These are phyloP conservation scores for Eristalinus aeneus DNA, from an alignment of 2,888 invertebrate genomes.

Conservation along the genomic window DNA sequence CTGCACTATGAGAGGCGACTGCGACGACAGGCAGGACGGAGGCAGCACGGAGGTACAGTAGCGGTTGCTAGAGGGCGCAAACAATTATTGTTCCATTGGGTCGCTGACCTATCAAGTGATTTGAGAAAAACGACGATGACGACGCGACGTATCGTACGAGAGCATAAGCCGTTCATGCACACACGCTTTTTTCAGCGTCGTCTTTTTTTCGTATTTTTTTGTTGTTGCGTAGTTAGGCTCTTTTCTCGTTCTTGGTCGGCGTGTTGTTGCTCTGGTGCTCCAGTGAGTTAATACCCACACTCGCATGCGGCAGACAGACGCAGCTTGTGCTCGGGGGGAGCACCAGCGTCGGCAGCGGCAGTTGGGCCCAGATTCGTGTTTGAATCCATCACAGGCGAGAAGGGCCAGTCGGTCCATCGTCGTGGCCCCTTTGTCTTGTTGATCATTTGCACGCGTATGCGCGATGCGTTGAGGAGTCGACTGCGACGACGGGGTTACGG, in stretches of 20 bases:
- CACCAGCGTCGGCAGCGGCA: background rate
- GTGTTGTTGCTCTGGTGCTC: slow-evolving; percentile 46
- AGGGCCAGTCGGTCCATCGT: slow-evolving; percentile 15
- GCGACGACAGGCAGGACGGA: slow-evolving; percentile 28
- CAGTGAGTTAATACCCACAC: slow-evolving; percentile 25
- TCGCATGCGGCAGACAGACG: background rate
- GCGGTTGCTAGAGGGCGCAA: slow-evolving; percentile 71
- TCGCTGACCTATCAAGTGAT: slow-evolving; percentile 72
- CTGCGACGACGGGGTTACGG: slow-evolving; percentile 46
- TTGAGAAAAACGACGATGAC: slow-evolving; percentile 59
- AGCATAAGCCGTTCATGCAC: slow-evolving; percentile 31
- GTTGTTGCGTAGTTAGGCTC: slow-evolving; percentile 62
- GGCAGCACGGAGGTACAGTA: slow-evolving; percentile 52
- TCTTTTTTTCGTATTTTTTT: slow-evolving; percentile 19
- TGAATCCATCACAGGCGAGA: background rate
- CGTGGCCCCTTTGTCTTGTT: slow-evolving; percentile 45
- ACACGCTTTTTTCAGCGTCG: slow-evolving; percentile 14
- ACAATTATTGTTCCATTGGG: slow-evolving; percentile 71
- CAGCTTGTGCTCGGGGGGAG: slow-evolving; percentile 20
- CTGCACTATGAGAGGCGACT: slow-evolving; percentile 43
- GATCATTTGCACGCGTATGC: slow-evolving; percentile 42
- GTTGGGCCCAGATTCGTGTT: too few species aligned
- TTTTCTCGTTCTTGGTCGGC: slow-evolving; percentile 53
- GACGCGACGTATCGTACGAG: slow-evolving; percentile 5
- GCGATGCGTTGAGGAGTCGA: background rate